Evolutionary conservation across 2,888 invertebrate genomes (phyloP), one percentile per base, ranked within the genome.

Genomic region (Lycia hirtaria): DNA sequence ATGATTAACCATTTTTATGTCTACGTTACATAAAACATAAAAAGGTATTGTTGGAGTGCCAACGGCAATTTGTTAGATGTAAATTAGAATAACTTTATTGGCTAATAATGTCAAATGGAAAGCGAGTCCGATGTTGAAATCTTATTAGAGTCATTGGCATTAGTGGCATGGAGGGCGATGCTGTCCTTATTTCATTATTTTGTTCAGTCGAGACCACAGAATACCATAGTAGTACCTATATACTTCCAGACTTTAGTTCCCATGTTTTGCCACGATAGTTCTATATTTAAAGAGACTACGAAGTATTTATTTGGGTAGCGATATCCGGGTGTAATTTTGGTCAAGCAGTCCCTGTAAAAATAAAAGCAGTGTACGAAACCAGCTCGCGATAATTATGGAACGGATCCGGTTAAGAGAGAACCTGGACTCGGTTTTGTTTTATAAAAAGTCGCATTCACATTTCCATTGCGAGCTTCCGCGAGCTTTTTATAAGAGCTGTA

Each of bases 371-470:
- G 44, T 51, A 41, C 58, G 35, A 37, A 59, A 48, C 54, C 55
- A 53, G 56, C 52, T 51, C 33, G 41, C 47, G 45, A 57, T 59
- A 67, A 67, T 67, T 64, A 63, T 63, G 57, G 61, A 60, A 61
- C 59, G 60, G 63, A 64, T 64, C 61, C 62, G 61, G 64, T 62
- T 63, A 56, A 57, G 62, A 45, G 44, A 58, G 61, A 60, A 50
- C 7, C 33, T 54, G 45, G 53, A 57, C 59, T 59, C 32, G 48
- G 51, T 35, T 57, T 53, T 37, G 28, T 49, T 28, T 14, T 26
- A 55, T 59, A 62, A 64, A 56, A 50, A 14, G 43, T 57, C 57
- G 62, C 48, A 30, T 51, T 57, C 51, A 54, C 50, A 56, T 66
- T 67, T 61, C 52, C 37, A 60, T 59, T 59, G 53, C 61, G 37